Percentiles rank a stretch among this genome's conserved stretches.
Conservation (phyloP, 1,140 invertebrate genomes). For the Mizuhopecten yessoensis region DNA sequence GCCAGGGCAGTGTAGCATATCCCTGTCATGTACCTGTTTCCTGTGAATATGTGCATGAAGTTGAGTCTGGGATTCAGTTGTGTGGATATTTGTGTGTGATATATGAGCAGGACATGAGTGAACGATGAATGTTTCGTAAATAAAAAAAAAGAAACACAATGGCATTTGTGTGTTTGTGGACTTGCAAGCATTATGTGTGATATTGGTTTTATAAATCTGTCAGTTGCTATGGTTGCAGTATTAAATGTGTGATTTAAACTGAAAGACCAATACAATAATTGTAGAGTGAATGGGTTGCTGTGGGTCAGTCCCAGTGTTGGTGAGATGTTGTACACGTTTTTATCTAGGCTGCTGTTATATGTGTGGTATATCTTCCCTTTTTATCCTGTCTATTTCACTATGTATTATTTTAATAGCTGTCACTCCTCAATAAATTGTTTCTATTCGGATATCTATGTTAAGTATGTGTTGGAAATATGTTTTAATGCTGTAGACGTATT, state of each 20-base stretch:
- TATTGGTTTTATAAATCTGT: neutral
- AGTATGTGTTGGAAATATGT: neutral
- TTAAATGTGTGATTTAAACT: neutral
- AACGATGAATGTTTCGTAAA: neutral
- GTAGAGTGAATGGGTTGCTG: neutral
- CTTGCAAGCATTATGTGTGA: neutral
- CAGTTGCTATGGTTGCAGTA: neutral
- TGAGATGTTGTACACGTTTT: neutral
- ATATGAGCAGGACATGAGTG: neutral
- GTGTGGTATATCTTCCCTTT: neutral
- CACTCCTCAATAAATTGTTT: neutral
- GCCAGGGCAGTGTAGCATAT: neutral
- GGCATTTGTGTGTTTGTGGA: neutral
- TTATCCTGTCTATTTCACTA: neutral
- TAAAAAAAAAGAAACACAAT: neutral
- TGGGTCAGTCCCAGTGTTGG: neutral
- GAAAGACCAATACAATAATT: too few species aligned
- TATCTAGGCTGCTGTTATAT: neutral
- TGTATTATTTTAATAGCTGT: neutral
- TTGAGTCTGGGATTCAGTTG: neutral
- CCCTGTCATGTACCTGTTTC: neutral
- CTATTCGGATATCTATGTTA: neutral
- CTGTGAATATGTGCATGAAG: constrained; percentile 15
- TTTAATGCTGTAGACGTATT: neutral
- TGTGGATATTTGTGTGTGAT: neutral